phyloP scores from a whole-genome alignment of 2,113 vertebrate species.

The Felis chaus region DNA sequence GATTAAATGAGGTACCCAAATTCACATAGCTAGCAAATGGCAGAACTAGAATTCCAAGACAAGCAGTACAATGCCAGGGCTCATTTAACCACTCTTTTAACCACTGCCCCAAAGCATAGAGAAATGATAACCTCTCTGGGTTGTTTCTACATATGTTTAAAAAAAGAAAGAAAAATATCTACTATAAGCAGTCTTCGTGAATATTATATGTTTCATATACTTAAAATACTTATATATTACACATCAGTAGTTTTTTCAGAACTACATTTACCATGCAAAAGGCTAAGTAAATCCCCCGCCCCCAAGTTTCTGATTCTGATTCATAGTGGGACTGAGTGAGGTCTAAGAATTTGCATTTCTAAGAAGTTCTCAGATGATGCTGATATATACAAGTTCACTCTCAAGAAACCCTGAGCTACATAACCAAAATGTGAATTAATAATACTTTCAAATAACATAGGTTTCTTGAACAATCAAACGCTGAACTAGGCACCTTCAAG shows the following conservation, averaged over 20 bases:
- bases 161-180: not conserved
- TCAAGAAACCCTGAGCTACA: not conserved
- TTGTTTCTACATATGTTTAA: not conserved
- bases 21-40: not conserved
- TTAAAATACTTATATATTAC: not conserved
- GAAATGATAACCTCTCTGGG: not conserved
- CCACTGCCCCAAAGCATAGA: not conserved
- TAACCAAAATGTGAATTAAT: conserved; percentile 34
- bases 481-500: not conserved
- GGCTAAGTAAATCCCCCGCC: not conserved
- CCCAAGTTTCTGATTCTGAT: not conserved
- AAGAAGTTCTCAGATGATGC: not conserved
- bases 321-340: not conserved
- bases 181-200: not conserved
- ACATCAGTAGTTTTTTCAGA: not conserved
- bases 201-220: not conserved
- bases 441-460: conserved; percentile 34
- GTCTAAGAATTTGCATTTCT: not conserved
- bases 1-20: conserved; percentile 14
- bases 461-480: not conserved
- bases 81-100: not conserved
- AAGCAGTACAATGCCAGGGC: not conserved
- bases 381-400: not conserved
- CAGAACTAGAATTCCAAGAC: conserved; percentile 1
- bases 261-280: conserved; percentile 5